These are phyloP conservation scores for Phortica magna DNA, from an alignment of 2,888 invertebrate species.

Conservation along the genomic window DNA sequence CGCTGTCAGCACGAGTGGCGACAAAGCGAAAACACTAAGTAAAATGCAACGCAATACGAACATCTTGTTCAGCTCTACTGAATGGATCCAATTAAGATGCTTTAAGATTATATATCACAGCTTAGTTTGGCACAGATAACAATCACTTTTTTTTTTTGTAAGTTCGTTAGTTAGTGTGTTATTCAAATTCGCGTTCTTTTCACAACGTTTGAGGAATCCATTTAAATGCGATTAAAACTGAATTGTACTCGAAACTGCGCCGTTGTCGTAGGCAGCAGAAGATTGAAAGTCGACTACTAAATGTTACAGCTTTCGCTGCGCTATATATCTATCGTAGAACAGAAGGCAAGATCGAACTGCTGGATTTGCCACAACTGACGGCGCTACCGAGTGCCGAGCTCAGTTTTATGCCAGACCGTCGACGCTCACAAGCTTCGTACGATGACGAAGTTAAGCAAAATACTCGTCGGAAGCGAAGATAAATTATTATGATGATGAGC, in stretches of 20 bases:
- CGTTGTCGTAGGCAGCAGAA: neutral
- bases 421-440: neutral
- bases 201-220: constrained; percentile 27
- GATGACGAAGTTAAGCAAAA: constrained; percentile 44
- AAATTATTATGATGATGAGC: constrained; percentile 8
- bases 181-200: neutral
- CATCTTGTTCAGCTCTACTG: constrained; percentile 47
- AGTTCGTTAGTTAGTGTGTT: neutral
- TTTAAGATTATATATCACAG: constrained; percentile 47
- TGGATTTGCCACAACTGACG: constrained; percentile 56
- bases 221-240: constrained; percentile 36
- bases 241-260: constrained; percentile 3
- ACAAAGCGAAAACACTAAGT: constrained; percentile 26
- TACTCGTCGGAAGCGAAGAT: constrained; percentile 11
- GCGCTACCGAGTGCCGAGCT: constrained; percentile 52
- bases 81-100: constrained; percentile 11
- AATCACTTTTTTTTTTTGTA: neutral
- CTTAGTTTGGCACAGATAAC: constrained; percentile 20
- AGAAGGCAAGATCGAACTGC: neutral
- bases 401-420: constrained; percentile 58
- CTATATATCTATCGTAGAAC: neutral
- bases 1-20: constrained; percentile 30
- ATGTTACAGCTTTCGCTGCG: neutral
- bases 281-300: neutral
- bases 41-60: neutral